Base-by-base conservation (phyloP, 2,797 vertebrate genomes). In the Alectoris magna region DNA sequence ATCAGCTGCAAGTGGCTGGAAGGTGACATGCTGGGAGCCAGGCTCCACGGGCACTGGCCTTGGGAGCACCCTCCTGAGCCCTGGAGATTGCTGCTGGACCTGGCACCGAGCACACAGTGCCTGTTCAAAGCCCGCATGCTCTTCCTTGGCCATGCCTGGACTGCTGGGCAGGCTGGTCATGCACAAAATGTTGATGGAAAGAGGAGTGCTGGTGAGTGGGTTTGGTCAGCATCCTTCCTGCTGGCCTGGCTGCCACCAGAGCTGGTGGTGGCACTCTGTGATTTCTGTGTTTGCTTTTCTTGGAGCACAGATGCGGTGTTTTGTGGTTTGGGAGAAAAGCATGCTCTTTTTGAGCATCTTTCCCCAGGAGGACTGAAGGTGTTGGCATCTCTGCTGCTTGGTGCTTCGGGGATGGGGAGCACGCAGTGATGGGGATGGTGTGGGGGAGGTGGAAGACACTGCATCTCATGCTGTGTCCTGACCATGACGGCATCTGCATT, bases 1-100 rank as follows among this genome's bases (percentile, higher is more conserved):
- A 80, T 97, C 97, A 97, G 87, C 81, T 4, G 0, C 39, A 3
- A 39, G 62, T 64, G 10, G 76, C 84, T 8, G 3, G 91, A 75
- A 70, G 38, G 3, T 84, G 94, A 95, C 95, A 81, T 0, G 0
- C 72, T 8, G 76, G 76, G 78, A 93, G 77, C 74, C 87, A 79
- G 87, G 71, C 90, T 87, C 14, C 0, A 71, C 5, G 14, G 59
- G 27, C 27, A 1, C 72, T 78, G 92, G 38, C 31, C 16, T 66
- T 7, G 4, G 67, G 48, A 1, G 2, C 51, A 75, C 75, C 62
- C 46, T 55, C 15, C 49, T 3, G 10, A 2, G 56, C 60, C 85
- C 6, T 10, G 2, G 14, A 21, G 70, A 16, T 46, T 36, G 66
- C 31, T 55, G 66, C 14, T 11, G 10, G 46, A 27, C 10, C 13